Evolutionary conservation across 2,797 vertebrate genomes (phyloP).

Genomic region (Discoglossus pictus): DNA sequence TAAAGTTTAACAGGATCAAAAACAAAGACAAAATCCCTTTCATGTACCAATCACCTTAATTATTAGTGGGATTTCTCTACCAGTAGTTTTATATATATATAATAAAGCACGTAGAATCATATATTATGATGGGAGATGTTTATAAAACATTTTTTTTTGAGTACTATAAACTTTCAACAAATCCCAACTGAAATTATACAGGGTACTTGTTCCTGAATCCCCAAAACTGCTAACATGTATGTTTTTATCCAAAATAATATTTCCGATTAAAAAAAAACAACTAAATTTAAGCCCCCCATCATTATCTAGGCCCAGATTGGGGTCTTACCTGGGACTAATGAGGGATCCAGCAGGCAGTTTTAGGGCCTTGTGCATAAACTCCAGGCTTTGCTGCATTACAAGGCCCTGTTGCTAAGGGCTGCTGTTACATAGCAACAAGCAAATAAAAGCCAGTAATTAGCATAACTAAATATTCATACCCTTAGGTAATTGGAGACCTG

Average conservation of each 20-base stretch:
- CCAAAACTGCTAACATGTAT: background rate
- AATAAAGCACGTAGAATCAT: too few species aligned
- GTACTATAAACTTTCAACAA: too few species aligned
- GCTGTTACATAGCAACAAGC: conserved; percentile 36
- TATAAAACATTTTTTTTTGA: too few species aligned
- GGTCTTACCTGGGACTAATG: background rate
- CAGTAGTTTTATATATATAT: too few species aligned
- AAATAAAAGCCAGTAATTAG: conserved; percentile 33
- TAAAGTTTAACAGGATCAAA: too few species aligned
- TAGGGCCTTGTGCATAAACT: background rate
- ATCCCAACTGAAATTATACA: too few species aligned
- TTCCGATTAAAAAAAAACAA: too few species aligned
- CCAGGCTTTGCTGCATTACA: conserved; percentile 24
- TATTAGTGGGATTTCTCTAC: too few species aligned
- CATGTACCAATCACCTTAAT: too few species aligned
- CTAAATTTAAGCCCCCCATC: background rate
- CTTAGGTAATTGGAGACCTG: conserved; percentile 29
- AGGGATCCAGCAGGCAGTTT: background rate
- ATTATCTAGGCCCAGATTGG: background rate
- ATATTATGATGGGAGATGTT: too few species aligned
- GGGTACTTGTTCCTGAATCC: background rate
- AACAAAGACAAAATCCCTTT: too few species aligned
- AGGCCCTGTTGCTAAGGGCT: conserved; percentile 32
- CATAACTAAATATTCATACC: conserved; percentile 43
- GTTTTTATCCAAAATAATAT: too few species aligned